Conservation (phyloP, 2,113 vertebrate species). For the Rhinopithecus roxellana region DNA sequence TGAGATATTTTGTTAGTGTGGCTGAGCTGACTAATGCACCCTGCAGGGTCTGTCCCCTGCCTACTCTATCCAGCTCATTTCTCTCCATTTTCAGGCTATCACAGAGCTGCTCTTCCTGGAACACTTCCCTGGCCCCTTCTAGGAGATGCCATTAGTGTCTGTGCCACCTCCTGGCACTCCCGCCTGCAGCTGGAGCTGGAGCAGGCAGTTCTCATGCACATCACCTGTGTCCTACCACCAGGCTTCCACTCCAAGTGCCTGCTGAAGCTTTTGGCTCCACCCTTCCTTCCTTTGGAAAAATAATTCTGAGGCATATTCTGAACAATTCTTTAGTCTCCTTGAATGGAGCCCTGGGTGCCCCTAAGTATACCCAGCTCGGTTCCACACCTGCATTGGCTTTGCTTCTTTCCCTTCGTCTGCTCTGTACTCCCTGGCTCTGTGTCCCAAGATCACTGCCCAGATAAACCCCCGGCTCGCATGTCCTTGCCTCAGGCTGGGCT, state of each 20-base stretch:
- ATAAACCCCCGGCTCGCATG: background rate
- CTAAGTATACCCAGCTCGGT: background rate
- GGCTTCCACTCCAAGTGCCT: background rate
- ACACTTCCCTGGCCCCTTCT: background rate
- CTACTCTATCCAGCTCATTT: background rate
- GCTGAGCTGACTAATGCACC: background rate
- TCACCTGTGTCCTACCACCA: too few relatives aligned
- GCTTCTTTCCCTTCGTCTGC: background rate
- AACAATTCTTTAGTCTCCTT: background rate
- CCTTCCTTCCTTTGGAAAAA: background rate
- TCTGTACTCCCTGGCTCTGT: too few relatives aligned
- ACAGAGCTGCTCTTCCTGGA: background rate
- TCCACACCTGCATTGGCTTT: background rate
- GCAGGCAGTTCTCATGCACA: background rate
- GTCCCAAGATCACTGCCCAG: background rate
- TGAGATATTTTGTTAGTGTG: background rate
- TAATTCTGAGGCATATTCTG: background rate
- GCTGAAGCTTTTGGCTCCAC: background rate
- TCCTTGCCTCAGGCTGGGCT: background rate
- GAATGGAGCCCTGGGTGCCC: background rate
- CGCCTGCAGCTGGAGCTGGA: accelerated
- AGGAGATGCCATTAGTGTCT: background rate
- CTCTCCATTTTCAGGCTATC: background rate
- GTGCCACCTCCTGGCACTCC: background rate
- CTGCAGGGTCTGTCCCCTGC: too few relatives aligned